Conservation (phyloP, 2,888 invertebrate species). For the Synanthedon tipuliformis region DNA sequence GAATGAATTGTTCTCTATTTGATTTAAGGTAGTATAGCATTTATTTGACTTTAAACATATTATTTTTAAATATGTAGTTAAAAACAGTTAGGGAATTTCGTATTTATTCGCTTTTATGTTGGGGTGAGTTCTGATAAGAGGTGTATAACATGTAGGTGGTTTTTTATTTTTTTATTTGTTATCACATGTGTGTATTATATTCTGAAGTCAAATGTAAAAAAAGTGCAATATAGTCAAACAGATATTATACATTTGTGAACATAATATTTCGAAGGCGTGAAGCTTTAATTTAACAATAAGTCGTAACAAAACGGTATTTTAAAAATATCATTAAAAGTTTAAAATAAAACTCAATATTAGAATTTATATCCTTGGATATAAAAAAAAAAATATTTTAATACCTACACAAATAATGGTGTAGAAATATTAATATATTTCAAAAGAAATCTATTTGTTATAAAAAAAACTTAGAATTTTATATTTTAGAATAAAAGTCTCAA, state of each 20-base stretch:
- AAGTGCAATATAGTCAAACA: neutral
- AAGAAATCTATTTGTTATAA: neutral
- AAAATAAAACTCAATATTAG: conserved; percentile 3
- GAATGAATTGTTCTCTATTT: conserved; percentile 45
- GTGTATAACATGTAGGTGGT: conserved; percentile 11
- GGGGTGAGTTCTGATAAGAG: conserved; percentile 22
- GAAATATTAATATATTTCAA: neutral
- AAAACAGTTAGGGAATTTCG: conserved; percentile 7
- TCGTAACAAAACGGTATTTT: conserved; percentile 13
- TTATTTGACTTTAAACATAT: conserved; percentile 62
- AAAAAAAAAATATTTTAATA: neutral
- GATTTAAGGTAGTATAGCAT: conserved; percentile 69
- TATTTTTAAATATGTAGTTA: conserved; percentile 13
- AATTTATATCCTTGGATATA: neutral
- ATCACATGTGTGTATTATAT: neutral
- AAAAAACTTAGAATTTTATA: neutral
- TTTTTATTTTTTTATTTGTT: conserved; percentile 7
- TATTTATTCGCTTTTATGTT: conserved; percentile 34
- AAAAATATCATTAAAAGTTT: conserved; percentile 9
- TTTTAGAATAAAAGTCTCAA: neutral
- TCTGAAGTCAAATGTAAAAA: neutral
- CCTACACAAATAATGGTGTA: neutral
- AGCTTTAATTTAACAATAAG: conserved; percentile 47
- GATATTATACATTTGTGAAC: neutral
- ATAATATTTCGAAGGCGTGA: conserved; percentile 8